Evolutionary conservation across 2,113 vertebrate genomes (phyloP), one percentile per base, ranked within the genome.

Genomic region (Tachycineta bicolor): DNA sequence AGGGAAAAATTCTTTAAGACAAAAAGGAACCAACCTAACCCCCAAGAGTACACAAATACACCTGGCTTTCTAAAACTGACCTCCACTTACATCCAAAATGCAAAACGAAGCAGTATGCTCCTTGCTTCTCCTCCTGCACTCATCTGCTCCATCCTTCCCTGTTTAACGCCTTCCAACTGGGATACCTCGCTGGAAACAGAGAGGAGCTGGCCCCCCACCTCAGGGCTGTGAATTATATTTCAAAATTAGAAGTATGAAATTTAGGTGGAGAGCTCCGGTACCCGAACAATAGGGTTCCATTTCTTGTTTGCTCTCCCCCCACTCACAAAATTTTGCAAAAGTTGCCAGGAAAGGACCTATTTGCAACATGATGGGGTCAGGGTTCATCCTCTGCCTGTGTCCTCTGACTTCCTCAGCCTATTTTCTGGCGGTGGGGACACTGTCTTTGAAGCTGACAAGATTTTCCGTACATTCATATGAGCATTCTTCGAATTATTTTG

Each of bases 231-330:
- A 39, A 56, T 58, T 29, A 5, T 44, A 44, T 60, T 7, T 17
- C 49, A 71, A 56, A 69, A 68, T 58, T 6, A 9, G 2, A 49
- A 43, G 14, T 5, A 20, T 49, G 39, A 53, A 19, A 24, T 62
- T 33, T 37, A 19, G 11, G 11, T 59, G 39, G 21, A 44, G 37
- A 78, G 24, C 24, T 17, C 46, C 18, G 6, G 12, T 20, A 46
- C 28, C 8, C 20, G 63, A 43, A 43, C 0, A 2, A 24, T 31
- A 53, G 18, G 28, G 22, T 31, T 17, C 7, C 1, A 0, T 76
- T 86, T 76, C 50, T 58, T 59, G 6, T 86, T 83, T 71, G 17
- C 22, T 67, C 29, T 74, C 37, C 33, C 4, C 10, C 6, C 0
- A 0, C n/a, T 63, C 70, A 46, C 17, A 60, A 37, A 43, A 37